Evolutionary conservation across 2,797 vertebrate genomes (phyloP).

Genomic region (Trematocara caparti): DNA sequence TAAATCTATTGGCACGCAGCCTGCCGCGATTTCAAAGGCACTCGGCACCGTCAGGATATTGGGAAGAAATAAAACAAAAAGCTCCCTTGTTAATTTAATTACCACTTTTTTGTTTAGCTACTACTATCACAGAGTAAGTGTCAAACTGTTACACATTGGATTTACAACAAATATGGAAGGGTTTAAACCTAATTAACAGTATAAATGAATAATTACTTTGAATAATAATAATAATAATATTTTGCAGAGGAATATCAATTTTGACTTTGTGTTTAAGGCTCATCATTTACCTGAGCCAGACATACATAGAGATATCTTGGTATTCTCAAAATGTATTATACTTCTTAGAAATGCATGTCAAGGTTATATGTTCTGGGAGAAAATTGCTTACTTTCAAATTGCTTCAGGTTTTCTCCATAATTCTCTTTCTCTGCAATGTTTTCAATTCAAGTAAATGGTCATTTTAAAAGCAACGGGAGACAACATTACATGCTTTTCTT

Average conservation of each 20-base stretch:
- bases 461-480: not conserved
- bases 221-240: not conserved
- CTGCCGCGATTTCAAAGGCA: constrained; percentile 35
- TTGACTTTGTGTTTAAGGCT: not conserved
- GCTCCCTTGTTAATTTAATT: constrained; percentile 51
- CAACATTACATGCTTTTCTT: not conserved
- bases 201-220: not conserved
- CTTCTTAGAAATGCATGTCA: not conserved
- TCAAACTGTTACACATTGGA: constrained; percentile 45
- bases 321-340: not conserved
- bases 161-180: constrained; percentile 42
- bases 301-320: not conserved
- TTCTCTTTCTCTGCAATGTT: not conserved
- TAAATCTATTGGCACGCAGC: constrained; percentile 23
- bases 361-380: not conserved
- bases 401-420: not conserved
- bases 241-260: not conserved
- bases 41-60: constrained; percentile 24
- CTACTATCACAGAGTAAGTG: constrained; percentile 47
- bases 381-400: not conserved
- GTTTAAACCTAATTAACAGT: constrained; percentile 31
- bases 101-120: constrained; percentile 26
- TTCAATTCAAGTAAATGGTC: not conserved
- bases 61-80: constrained; percentile 39
- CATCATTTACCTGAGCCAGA: not conserved